Conservation (phyloP, 2,797 vertebrate genomes). For the Neosalanx taihuensis region DNA sequence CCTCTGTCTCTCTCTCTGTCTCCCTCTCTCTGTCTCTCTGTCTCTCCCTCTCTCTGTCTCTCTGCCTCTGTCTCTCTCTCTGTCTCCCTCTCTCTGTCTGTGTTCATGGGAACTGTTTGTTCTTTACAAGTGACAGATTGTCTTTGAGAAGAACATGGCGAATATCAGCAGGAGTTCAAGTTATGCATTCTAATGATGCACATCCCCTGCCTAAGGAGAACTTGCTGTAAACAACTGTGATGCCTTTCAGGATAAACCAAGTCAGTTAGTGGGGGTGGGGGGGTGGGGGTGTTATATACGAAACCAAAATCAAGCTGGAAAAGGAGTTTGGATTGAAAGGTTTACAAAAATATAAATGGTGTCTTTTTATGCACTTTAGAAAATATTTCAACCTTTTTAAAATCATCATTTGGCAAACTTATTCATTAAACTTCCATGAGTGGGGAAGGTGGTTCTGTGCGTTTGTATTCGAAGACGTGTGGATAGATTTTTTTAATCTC, state of each 20-base stretch:
- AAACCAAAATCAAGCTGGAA: constrained; percentile 16
- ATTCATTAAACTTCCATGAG: constrained; percentile 11
- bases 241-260: constrained; percentile 19
- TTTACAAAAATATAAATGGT: constrained; percentile 27
- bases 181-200: constrained; percentile 9
- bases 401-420: constrained; percentile 9
- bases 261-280: too few species aligned
- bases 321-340: constrained; percentile 8
- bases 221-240: constrained; percentile 24
- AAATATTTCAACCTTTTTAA: constrained; percentile 17
- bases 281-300: too few species aligned
- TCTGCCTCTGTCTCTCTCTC: too few species aligned
- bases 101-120: constrained; percentile 24
- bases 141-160: constrained; percentile 9
- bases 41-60: too few species aligned
- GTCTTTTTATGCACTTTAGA: constrained; percentile 50
- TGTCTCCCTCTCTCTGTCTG: constrained; percentile 11
- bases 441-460: not conserved
- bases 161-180: constrained; percentile 5
- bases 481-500: constrained; percentile 19
- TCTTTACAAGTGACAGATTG: constrained; percentile 1
- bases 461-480: constrained; percentile 32
- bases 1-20: too few species aligned
- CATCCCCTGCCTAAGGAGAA: constrained; percentile 4
- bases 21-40: too few species aligned